Percentiles rank a stretch among this genome's conserved stretches.
phyloP scores from a whole-genome alignment of 2,888 invertebrate genomes.

The Epistrophella euchroma region DNA sequence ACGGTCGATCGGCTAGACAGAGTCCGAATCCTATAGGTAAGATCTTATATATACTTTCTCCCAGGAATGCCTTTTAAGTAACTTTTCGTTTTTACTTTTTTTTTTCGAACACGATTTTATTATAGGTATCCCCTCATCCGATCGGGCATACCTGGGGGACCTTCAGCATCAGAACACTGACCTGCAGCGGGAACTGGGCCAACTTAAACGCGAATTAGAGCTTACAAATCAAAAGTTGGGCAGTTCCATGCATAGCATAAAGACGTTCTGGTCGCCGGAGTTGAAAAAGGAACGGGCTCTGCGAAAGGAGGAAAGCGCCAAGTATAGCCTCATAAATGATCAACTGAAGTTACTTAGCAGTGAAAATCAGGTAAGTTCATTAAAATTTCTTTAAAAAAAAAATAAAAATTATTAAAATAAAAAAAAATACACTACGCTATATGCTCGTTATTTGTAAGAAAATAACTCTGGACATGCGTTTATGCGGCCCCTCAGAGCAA shows the following conservation, averaged over 20 bases:
- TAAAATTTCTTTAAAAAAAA: background rate
- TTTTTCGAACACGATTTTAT: too few relatives aligned
- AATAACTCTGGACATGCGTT: too few relatives aligned
- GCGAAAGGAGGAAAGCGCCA: conserved; percentile 98
- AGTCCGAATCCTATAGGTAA: conserved; percentile 87
- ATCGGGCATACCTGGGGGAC: conserved; percentile 90
- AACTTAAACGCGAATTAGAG: conserved; percentile 96
- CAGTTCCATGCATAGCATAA: conserved; percentile 99
- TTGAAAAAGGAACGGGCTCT: conserved; percentile 98
- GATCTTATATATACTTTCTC: background rate
- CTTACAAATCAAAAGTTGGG: conserved; percentile 98
- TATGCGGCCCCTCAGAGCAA: too few relatives aligned
- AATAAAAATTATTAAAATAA: too few relatives aligned
- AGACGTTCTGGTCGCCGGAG: conserved; percentile 99
- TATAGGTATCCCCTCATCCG: conserved; percentile 84
- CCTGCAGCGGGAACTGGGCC: conserved; percentile 95
- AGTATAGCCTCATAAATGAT: conserved; percentile 98
- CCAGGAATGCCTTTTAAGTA: conserved; percentile 17
- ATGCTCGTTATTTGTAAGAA: too few relatives aligned
- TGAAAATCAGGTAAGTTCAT: conserved; percentile 94
- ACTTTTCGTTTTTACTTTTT: conserved; percentile 6
- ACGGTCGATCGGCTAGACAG: conserved; percentile 88
- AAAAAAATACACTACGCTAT: too few relatives aligned
- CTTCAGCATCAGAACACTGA: conserved; percentile 97
- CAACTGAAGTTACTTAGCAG: conserved; percentile 97